Evolutionary conservation across 2,888 invertebrate species (phyloP), one percentile per base, ranked within the genome.

Genomic region (Bimastos eiseni): DNA sequence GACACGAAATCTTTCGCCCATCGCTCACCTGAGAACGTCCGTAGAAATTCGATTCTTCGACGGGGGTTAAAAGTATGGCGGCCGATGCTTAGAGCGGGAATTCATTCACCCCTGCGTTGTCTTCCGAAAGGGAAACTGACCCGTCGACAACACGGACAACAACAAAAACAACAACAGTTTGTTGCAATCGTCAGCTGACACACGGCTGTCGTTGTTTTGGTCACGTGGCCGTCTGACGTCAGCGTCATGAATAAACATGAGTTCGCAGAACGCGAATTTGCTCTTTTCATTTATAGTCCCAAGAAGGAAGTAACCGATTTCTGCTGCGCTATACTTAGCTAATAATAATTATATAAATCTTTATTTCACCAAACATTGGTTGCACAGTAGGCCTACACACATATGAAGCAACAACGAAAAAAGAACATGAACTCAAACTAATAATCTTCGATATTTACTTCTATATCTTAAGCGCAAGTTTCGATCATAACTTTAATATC

Each of bases 101-200:
- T 5, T n/a, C 70, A 70, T 70, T n/a, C n/a, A n/a, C 70, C 70
- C 70, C 8, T 70, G n/a, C 13, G 70, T 70, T 70, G 11, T 70
- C 70, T 11, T 30, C 0, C 70, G 70, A 70, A 70, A 70, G 70
- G 70, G 13, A 30, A 70, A 70, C 30, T 13, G 30, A 70, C 3
- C 70, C 70, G 11, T 5, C 30, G 6, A 70, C 30, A n/a, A 70
- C 70, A 17, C 5, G 24, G n/a, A 5, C n/a, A 70, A 70, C 70
- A n/a, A 70, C n/a, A n/a, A n/a, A 15, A 70, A 70, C 30, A 70
- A 70, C 70, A 70, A 70, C 70, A 70, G n/a, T n/a, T 70, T 1
- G 70, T 70, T 70, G 70, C 70, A n/a, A 70, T 70, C 70, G 70
- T 70, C 70, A 70, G 70, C 70, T 70, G 70, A 70, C 70, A 70